Evolutionary conservation across 2,797 vertebrate species (phyloP), one percentile per base, ranked within the genome.

Genomic region (Melopsittacus undulatus): DNA sequence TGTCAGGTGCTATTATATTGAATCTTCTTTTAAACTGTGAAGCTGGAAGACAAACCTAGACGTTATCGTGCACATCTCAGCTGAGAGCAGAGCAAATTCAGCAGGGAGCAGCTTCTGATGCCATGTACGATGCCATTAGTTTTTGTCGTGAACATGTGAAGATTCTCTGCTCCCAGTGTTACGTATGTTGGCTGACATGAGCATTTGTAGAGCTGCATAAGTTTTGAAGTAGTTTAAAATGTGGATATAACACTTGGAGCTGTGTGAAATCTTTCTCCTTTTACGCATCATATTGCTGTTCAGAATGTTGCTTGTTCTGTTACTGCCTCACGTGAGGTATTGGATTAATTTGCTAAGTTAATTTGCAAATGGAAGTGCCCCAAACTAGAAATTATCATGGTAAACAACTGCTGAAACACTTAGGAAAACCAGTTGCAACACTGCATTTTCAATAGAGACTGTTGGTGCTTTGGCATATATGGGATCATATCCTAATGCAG

Each of bases 1-100:
- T 97, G 96, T 95, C 96, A 97, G 90, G 91, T 96, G 90, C 93
- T 94, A 75, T 97, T 97, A 92, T 64, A 62, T 42, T 72, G 89
- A 87, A 75, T 94, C 83, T 79, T 90, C 77, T 94, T 96, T 93
- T 94, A 95, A 96, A 95, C 79, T 89, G 93, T 87, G 94, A 63
- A 92, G 94, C 94, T 93, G 86, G 88, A 94, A 93, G 96, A 97
- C 94, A 92, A 93, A 86, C 81, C 48, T 87, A 77, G 90, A 84
- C 11, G 7, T 89, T 96, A 84, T 36, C 52, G 0, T 87, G 82
- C 78, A 20, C 82, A 61, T 89, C 94, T 95, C 88, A 38, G 61
- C 83, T 81, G 94, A 70, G 86, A 95, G 83, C 1, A 0, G 86
- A 83, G 90, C 7, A 0, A 68, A 85, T 96, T 92, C 34, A 14